Conservation (phyloP, 2,113 vertebrate species). For the Zeus faber region DNA sequence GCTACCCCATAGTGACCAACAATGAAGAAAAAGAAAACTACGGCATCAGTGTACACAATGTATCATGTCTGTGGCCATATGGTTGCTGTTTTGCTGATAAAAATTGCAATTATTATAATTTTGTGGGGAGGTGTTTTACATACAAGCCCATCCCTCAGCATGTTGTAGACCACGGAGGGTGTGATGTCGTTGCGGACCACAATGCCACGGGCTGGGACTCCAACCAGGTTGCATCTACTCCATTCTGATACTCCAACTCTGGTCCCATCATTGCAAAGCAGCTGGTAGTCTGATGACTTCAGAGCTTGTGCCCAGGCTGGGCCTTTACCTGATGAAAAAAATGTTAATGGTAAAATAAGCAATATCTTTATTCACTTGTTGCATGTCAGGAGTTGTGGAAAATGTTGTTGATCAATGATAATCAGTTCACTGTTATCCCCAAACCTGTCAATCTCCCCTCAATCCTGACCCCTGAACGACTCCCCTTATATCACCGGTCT, state of each 20-base stretch:
- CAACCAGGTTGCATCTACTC: conserved; percentile 82
- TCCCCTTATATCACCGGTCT: no score
- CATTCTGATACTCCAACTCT: conserved; percentile 73
- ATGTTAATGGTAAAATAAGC: background rate
- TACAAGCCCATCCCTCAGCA: conserved; percentile 86
- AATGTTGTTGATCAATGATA: background rate
- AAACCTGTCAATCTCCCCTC: no score
- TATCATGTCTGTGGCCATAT: no score
- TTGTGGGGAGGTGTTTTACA: no score
- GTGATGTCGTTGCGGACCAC: conserved; percentile 72
- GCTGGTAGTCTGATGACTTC: conserved; percentile 78
- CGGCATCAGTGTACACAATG: no score
- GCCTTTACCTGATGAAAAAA: conserved; percentile 66
- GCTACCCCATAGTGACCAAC: no score
- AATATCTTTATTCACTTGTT: no score
- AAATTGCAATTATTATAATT: no score
- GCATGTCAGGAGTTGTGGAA: background rate
- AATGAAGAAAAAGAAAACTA: no score
- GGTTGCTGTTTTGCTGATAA: no score
- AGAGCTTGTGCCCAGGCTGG: conserved; percentile 69
- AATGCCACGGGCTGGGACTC: conserved; percentile 82
- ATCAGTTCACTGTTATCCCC: no score
- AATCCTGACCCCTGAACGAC: no score
- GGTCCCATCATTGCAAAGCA: conserved; percentile 83
- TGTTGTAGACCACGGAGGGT: conserved; percentile 71